Base-by-base conservation (phyloP, 2,888 invertebrate genomes). In the Melinopterus prodromus region DNA sequence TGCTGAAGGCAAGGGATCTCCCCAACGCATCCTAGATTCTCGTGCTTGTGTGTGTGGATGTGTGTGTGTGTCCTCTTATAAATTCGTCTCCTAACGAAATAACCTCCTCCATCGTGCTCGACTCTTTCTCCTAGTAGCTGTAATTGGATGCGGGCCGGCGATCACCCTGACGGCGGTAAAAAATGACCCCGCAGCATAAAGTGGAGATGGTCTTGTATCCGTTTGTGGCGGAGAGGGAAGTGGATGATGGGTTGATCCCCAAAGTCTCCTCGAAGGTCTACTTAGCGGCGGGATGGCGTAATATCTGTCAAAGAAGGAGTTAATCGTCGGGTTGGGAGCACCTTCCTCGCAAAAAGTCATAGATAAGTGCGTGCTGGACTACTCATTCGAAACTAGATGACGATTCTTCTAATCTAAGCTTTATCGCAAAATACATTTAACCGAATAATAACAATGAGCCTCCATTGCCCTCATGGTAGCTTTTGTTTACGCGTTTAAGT, bases 81-180 rank as follows among this genome's bases (percentile, higher is more conserved):
- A 74, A 74, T 74, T 74, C 74, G 74, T 74, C 37, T 74, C 74
- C 74, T 74, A 74, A 74, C 74, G 74, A 37, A 74, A 74, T 53
- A 53, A 53, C 53, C 53, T 9, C 53, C 53, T 53, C 53, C 53
- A 26, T 53, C 53, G 9, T 53, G 3, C 53, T 53, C 53, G 9
- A 53, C 53, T 53, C 53, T 53, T 53, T 53, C 53, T 7, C 12
- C 53, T 12, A 53, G 53, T 53, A 53, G 26, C 26, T 53, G 53
- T 53, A 53, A 53, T 53, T 53, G 53, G 53, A 53, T 53, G 53
- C 53, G 53, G 53, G 12, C 53, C 53, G 53, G 12, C 53, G 53
- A 53, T 53, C 53, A 53, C 53, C 53, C 53, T 53, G 53, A 53
- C 53, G 53, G 53, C 53, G 53, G 53, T 53, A 53, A 53, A 53